Evolutionary conservation across 2,888 invertebrate species (phyloP).

Genomic region (Lysandra bellargus): DNA sequence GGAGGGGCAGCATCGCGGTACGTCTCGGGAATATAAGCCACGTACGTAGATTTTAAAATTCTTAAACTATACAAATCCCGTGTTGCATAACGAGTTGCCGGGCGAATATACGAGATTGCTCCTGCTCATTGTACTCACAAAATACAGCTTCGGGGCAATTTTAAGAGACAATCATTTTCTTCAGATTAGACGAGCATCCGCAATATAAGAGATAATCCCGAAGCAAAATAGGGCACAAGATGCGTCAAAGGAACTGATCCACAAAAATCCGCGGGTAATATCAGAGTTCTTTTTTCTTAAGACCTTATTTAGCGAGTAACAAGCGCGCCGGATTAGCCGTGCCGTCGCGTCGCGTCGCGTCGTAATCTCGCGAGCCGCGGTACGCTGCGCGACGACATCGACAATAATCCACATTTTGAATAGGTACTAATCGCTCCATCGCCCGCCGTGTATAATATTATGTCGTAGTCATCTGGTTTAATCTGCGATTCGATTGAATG

Average conservation of each 20-base stretch:
- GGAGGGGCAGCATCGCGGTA: background rate
- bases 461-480: no score
- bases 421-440: background rate
- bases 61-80: slow-evolving; percentile 2
- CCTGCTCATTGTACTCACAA: background rate
- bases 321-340: slow-evolving; percentile 9
- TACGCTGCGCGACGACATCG: background rate
- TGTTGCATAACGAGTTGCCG: background rate
- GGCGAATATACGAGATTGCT: background rate
- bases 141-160: background rate
- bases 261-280: slow-evolving; percentile 26
- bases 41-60: slow-evolving; percentile 5
- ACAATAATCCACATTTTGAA: slow-evolving; percentile 2
- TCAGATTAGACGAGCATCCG: background rate
- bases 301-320: slow-evolving; percentile 21
- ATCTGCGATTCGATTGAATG: no score
- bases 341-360: background rate
- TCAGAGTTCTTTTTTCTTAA: background rate
- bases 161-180: background rate
- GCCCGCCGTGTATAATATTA: background rate
- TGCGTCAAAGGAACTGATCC: slow-evolving; percentile 23
- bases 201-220: slow-evolving; percentile 18
- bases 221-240: slow-evolving; percentile 1
- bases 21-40: slow-evolving; percentile 11
- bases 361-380: background rate